Percentiles rank a stretch among this genome's conserved stretches.
phyloP scores from a whole-genome alignment of 92 coral and sea anemone species.

The Bergia puertoricense region DNA sequence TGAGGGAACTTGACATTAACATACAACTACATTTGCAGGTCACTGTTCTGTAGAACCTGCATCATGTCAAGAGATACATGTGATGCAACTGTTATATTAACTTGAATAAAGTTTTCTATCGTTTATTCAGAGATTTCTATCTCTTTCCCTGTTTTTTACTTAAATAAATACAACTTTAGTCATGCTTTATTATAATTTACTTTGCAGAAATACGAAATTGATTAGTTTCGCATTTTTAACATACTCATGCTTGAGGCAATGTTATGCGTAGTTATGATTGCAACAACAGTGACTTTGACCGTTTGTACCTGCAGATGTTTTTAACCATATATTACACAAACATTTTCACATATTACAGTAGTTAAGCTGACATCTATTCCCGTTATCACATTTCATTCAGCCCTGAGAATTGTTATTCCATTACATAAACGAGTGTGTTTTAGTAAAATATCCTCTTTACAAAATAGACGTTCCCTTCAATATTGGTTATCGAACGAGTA shows the following conservation, averaged over 20 bases:
- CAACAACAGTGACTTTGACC: too few species aligned
- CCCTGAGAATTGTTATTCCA: background rate
- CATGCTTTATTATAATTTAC: background rate
- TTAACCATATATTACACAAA: too few species aligned
- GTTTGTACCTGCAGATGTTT: too few species aligned
- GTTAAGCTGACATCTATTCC: background rate
- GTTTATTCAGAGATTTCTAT: background rate
- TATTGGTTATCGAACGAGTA: background rate
- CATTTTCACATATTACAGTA: too few species aligned
- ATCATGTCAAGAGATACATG: background rate
- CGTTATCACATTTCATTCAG: background rate
- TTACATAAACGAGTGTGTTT: background rate
- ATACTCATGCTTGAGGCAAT: background rate
- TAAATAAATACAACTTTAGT: background rate
- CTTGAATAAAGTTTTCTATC: background rate
- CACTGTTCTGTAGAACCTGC: background rate
- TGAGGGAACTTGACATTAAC: too few species aligned
- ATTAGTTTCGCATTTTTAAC: background rate
- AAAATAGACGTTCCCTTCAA: background rate
- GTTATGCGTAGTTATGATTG: too few species aligned
- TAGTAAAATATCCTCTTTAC: background rate
- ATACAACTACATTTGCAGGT: background rate
- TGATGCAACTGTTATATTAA: too few species aligned
- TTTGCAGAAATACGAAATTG: background rate
- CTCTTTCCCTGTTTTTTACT: background rate